phyloP scores from a whole-genome alignment of 2,888 invertebrate species.

The Barypeithes pellucidus region DNA sequence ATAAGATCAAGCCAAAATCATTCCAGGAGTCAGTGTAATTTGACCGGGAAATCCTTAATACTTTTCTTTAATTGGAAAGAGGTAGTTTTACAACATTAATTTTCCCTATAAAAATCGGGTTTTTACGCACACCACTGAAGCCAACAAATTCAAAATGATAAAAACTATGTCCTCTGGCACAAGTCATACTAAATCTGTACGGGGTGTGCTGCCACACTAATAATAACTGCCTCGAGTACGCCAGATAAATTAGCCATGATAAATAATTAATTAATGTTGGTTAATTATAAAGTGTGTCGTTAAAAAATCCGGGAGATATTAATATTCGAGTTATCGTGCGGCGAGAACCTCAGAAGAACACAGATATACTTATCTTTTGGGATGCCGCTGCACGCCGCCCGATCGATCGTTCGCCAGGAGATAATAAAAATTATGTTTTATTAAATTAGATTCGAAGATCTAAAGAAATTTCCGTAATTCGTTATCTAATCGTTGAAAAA shows the following conservation, averaged over 20 bases:
- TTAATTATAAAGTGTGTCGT: conserved; percentile 55
- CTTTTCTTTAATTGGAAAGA: no score
- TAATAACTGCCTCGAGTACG: conserved; percentile 50
- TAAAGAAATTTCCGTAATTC: neutral
- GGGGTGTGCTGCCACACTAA: conserved; percentile 52
- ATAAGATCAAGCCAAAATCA: no score
- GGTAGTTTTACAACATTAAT: no score
- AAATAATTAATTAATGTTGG: conserved; percentile 56
- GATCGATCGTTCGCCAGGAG: conserved; percentile 3
- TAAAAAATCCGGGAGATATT: conserved; percentile 53
- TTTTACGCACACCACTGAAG: conserved; percentile 37
- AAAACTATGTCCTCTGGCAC: conserved; percentile 41
- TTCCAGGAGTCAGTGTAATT: no score
- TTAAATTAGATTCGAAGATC: conserved; percentile 21
- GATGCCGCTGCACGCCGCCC: conserved; percentile 23
- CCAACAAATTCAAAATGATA: conserved; percentile 1
- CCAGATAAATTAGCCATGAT: conserved; percentile 54
- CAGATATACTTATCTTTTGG: conserved; percentile 49
- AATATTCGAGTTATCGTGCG: conserved; percentile 53
- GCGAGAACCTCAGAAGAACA: conserved; percentile 44
- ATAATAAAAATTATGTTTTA: conserved; percentile 27
- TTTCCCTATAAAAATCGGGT: no score
- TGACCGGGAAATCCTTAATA: no score
- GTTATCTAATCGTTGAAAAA: no score
- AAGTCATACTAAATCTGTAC: conserved; percentile 48